A percentile compares a stretch with the other conserved stretches of the same genome.
phyloP scores from a whole-genome alignment of 2,113 vertebrate species.

The Epinephelus lanceolatus region DNA sequence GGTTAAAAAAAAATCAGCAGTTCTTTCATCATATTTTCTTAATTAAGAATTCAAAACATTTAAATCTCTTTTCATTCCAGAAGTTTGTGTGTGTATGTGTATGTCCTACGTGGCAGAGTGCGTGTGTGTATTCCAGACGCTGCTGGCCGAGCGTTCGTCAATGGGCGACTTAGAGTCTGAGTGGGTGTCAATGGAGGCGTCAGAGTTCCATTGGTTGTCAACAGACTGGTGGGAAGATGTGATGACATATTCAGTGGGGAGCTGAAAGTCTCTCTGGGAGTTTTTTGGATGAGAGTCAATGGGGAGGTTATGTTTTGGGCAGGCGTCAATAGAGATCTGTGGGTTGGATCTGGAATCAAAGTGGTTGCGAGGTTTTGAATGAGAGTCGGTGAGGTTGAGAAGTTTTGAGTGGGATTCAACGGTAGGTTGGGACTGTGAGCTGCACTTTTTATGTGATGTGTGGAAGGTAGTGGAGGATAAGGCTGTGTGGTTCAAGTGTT shows the following conservation, averaged over 20 bases:
- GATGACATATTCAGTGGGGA: background rate
- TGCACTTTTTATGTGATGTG: background rate
- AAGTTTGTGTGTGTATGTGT: background rate
- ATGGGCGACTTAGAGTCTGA: background rate
- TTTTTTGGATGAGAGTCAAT: background rate
- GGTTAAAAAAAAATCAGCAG: background rate
- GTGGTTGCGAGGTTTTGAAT: background rate
- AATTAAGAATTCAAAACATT: background rate
- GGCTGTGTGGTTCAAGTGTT: constrained; percentile 36
- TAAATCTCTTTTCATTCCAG: background rate
- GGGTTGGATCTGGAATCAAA: background rate
- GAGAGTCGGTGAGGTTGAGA: background rate
- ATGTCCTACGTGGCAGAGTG: background rate
- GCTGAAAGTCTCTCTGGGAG: background rate
- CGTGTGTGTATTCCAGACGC: constrained; percentile 4
- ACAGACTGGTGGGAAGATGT: fast-evolving
- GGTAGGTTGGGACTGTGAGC: background rate
- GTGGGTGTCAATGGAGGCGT: background rate
- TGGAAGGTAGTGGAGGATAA: constrained; percentile 15
- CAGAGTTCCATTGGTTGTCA: background rate
- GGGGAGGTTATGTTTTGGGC: background rate
- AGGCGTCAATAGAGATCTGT: background rate
- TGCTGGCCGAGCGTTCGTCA: background rate
- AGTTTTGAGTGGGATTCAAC: background rate
- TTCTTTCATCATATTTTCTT: background rate